A percentile compares a stretch with the other conserved stretches of the same genome.
Conservation (phyloP, 2,888 invertebrate species). For the Anodontia alba region DNA sequence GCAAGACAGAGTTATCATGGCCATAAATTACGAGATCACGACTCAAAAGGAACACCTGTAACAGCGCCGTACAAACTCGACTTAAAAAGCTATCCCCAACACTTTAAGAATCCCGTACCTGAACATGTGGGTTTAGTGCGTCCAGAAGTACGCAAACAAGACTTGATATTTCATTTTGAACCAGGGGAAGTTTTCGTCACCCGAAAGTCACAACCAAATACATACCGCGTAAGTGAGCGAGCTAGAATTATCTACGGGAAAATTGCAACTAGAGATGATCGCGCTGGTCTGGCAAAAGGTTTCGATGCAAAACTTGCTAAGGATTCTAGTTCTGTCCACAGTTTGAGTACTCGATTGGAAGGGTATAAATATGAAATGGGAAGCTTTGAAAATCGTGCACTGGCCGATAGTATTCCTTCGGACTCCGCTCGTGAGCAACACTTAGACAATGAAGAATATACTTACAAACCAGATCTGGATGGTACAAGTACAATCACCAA, state of each 20-base stretch:
- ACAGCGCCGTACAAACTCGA: slow-evolving; percentile 40
- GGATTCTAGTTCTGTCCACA: slow-evolving; percentile 22
- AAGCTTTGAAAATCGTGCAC: slow-evolving; percentile 41
- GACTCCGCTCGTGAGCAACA: slow-evolving; percentile 24
- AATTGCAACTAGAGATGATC: slow-evolving; percentile 19
- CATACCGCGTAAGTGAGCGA: slow-evolving; percentile 47
- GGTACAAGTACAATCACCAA: neutral
- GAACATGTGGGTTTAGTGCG: slow-evolving; percentile 3
- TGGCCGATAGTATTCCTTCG: slow-evolving; percentile 30
- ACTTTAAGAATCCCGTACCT: neutral
- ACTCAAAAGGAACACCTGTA: neutral
- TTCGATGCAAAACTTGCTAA: neutral
- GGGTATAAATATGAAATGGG: slow-evolving; percentile 39
- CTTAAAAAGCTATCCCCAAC: slow-evolving; percentile 36
- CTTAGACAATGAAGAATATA: slow-evolving; percentile 6
- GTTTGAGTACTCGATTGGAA: slow-evolving; percentile 36
- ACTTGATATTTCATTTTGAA: slow-evolving; percentile 56
- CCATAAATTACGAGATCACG: slow-evolving; percentile 18
- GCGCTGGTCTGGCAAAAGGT: neutral
- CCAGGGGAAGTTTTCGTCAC: slow-evolving; percentile 56
- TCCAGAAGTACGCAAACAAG: slow-evolving; percentile 34
- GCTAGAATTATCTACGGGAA: slow-evolving; percentile 61
- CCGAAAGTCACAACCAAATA: slow-evolving; percentile 23
- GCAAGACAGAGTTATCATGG: slow-evolving; percentile 30
- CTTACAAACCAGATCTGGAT: slow-evolving; percentile 1